Evolutionary conservation across 2,888 invertebrate species (phyloP), one percentile per base, ranked within the genome.

Genomic region (Arrhopalites spinosus): DNA sequence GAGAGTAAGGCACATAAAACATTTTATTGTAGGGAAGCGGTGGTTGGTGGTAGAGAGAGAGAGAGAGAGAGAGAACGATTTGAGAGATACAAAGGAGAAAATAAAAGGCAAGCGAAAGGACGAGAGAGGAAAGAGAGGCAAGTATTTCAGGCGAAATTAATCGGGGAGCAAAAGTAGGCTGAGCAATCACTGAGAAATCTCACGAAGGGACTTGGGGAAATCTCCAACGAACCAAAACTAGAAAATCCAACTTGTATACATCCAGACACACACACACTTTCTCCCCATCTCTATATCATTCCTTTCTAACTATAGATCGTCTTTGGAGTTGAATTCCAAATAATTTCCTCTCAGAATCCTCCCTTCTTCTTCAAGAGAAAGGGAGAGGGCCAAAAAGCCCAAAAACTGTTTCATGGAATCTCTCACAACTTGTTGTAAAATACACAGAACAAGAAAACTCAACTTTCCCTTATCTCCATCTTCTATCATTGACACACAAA

Each of bases 161-260:
- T 61, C 59, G 59, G 59, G 59, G 59, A 61, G 23, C 23, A 23
- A 25, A 61, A 61, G 11, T 61, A 61, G 59, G 59, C 59, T 50
- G 17, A n/a, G 50, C 50, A 50, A 50, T 50, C 50, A 50, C 50
- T n/a, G 15, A 15, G 45, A 45, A 45, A 5, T 50, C 50, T 50
- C 50, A 50, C n/a, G 50, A 15, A 50, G 50, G 50, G 50, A 50
- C 50, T 50, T 50, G 15, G 50, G 50, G 50, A 50, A 50, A 50
- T 50, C 50, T 50, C 50, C 15, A 50, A 50, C n/a, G 36, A 36
- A 36, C 36, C 36, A 36, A 36, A 36, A 36, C 36, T 11, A n/a
- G 50, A 50, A 50, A 50, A 50, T 50, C 50, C 50, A 50, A n/a
- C 50, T 50, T 13, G 3, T 17, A 5, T 7, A 36, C 36, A 36